Percentiles rank a stretch among this genome's conserved stretches.
These are phyloP conservation scores for Coracias cyanogaster DNA, from an alignment of 2,797 vertebrate species.

Conservation along the genomic window DNA sequence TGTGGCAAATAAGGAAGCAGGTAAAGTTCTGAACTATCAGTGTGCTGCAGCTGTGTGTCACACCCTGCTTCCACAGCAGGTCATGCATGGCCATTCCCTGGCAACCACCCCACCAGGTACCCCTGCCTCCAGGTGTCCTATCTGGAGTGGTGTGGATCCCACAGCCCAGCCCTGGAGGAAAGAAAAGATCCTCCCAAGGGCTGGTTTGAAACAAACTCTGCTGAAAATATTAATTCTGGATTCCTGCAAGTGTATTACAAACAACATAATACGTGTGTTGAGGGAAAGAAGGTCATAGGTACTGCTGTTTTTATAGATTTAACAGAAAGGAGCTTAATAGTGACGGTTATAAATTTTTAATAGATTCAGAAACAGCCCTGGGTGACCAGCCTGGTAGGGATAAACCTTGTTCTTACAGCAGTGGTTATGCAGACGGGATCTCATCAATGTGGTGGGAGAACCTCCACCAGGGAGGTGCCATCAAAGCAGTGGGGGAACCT, in stretches of 20 bases:
- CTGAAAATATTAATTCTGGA: background rate
- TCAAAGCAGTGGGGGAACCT: background rate
- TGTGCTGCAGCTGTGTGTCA: accelerated
- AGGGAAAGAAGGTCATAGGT: background rate
- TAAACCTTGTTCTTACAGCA: background rate
- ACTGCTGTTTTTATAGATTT: background rate
- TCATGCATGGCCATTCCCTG: accelerated
- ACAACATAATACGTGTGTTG: accelerated
- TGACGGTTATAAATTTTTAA: background rate
- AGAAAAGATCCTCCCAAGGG: background rate
- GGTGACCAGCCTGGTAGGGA: background rate
- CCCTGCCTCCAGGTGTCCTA: background rate
- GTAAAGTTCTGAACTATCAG: background rate
- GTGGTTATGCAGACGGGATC: accelerated
- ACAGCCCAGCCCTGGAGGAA: accelerated
- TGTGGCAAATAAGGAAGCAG: background rate
- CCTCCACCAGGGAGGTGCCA: background rate
- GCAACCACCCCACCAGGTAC: accelerated
- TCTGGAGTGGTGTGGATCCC: background rate
- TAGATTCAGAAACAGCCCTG: background rate
- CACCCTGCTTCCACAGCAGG: background rate
- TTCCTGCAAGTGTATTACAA: background rate
- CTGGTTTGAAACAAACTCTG: background rate
- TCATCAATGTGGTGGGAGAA: background rate
- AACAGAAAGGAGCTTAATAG: background rate